phyloP scores from a whole-genome alignment of 2,797 vertebrate species.

The Neomorphus geoffroyi region DNA sequence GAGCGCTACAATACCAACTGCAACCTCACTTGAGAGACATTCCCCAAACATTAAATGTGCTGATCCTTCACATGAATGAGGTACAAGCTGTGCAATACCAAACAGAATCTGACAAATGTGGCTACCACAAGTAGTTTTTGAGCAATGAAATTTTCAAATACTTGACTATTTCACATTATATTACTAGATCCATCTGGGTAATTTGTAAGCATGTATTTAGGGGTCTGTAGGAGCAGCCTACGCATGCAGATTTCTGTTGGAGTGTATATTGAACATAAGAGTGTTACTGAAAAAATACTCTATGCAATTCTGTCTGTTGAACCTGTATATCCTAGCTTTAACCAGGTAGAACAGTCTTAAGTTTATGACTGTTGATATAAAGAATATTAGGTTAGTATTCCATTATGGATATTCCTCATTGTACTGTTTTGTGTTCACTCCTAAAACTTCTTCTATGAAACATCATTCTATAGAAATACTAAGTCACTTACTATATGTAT shows the following conservation, averaged over 20 bases:
- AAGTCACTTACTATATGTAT: background rate
- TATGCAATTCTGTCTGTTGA: background rate
- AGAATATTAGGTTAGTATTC: background rate
- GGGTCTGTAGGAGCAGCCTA: background rate
- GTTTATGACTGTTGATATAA: background rate
- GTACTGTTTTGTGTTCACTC: background rate
- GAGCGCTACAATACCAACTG: background rate
- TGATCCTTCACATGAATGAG: background rate
- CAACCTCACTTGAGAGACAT: rapidly evolving
- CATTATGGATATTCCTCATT: background rate
- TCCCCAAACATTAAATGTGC: background rate
- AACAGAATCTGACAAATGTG: background rate
- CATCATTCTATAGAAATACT: background rate
- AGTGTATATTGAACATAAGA: background rate
- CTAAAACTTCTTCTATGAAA: background rate
- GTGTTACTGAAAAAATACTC: background rate
- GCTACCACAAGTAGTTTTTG: background rate
- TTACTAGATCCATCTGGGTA: background rate
- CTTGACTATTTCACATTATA: background rate
- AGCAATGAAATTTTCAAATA: background rate
- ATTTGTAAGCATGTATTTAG: background rate
- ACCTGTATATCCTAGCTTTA: background rate
- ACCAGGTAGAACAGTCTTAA: background rate
- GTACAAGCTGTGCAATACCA: background rate
- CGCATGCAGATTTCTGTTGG: background rate